Conservation (phyloP, 1,140 invertebrate species). For the Sinonovacula constricta region DNA sequence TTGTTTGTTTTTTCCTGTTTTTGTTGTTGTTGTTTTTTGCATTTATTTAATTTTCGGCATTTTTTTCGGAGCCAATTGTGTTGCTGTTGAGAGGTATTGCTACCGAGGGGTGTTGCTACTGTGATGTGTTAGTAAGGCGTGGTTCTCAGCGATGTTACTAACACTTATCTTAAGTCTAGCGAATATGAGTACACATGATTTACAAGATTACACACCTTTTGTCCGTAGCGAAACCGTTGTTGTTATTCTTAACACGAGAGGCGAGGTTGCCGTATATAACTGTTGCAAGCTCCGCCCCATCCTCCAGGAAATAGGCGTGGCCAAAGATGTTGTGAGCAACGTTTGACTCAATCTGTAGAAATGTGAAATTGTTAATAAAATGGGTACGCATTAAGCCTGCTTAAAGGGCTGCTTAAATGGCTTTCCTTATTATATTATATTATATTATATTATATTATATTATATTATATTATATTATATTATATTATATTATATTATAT, state of each 20-base stretch:
- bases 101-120: not conserved
- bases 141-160: not conserved
- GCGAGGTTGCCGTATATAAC: constrained; percentile 15
- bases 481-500: not conserved
- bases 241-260: not conserved
- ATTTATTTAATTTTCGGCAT: too few species aligned
- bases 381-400: not conserved
- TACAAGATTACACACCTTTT: not conserved
- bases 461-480: not conserved
- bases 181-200: not conserved
- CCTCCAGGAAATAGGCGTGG: constrained; percentile 24
- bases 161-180: not conserved
- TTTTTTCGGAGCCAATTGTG: too few species aligned
- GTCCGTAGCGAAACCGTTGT: constrained; percentile 27
- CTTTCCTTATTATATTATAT: not conserved
- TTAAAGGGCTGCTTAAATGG: not conserved
- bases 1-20: too few species aligned
- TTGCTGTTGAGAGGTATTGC: too few species aligned
- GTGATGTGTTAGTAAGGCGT: not conserved
- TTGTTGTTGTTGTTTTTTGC: too few species aligned
- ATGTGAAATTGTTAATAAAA: not conserved
- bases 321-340: constrained; percentile 11
- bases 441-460: not conserved
- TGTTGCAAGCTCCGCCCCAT: constrained; percentile 24
- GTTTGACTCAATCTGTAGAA: not conserved